phyloP scores from a whole-genome alignment of 1,140 invertebrate genomes.

The Drosophila mauritiana region DNA sequence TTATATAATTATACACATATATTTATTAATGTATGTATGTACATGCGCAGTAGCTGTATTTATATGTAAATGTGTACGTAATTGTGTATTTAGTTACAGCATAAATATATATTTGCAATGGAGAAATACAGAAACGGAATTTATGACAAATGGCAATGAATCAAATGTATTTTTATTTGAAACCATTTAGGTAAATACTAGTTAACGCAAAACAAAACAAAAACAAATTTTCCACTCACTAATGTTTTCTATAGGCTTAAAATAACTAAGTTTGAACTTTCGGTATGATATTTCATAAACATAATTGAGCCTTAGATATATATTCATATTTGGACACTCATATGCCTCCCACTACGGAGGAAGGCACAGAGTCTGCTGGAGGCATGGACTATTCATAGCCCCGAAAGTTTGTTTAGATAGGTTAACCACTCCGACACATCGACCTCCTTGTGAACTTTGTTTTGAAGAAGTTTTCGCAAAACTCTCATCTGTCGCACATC shows the following conservation, averaged over 20 bases:
- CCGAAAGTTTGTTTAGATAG: conserved; percentile 46
- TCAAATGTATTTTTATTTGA: conserved; percentile 22
- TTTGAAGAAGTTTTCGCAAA: conserved; percentile 38
- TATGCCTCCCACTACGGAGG: not conserved
- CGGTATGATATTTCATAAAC: not conserved
- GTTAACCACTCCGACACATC: conserved; percentile 57
- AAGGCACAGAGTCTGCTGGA: not conserved
- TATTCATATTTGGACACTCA: not conserved
- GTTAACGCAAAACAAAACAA: not conserved
- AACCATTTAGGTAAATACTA: not conserved
- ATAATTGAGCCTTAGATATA: not conserved
- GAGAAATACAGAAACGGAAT: conserved; percentile 61
- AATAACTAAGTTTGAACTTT: conserved; percentile 19
- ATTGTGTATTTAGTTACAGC: conserved; percentile 79
- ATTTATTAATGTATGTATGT: conserved; percentile 66
- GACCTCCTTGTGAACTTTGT: conserved; percentile 8
- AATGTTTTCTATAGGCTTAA: not conserved
- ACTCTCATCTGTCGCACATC: conserved; percentile 55
- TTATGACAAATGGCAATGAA: conserved; percentile 31
- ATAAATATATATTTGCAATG: conserved; percentile 76
- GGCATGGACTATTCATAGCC: conserved; percentile 45
- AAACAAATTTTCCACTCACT: not conserved
- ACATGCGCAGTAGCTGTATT: conserved; percentile 74
- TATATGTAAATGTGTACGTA: conserved; percentile 82
- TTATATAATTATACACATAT: conserved; percentile 77